Conservation (phyloP, 1,140 invertebrate genomes). For the Ectropis grisescens region DNA sequence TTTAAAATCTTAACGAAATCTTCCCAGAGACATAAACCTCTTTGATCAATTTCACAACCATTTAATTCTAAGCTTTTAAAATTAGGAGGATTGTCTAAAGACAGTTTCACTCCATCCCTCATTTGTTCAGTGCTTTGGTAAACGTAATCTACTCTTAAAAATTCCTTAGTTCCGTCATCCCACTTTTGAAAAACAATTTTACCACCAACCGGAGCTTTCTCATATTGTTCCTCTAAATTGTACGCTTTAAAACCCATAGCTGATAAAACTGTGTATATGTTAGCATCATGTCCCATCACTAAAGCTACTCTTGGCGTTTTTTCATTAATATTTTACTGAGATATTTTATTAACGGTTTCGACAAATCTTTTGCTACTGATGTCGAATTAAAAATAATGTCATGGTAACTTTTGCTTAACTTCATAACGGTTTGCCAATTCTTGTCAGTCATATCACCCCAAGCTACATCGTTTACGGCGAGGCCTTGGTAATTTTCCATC, state of each 20-base stretch:
- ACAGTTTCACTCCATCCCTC: slow-evolving; percentile 21
- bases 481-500: slow-evolving; percentile 52
- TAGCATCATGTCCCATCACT: slow-evolving; percentile 45
- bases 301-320: slow-evolving; percentile 23
- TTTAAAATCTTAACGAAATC: slow-evolving; percentile 31
- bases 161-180: slow-evolving; percentile 19
- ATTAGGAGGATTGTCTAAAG: slow-evolving; percentile 26
- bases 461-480: slow-evolving; percentile 27
- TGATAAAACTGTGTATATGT: slow-evolving; percentile 35
- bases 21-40: slow-evolving; percentile 39
- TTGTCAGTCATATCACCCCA: slow-evolving; percentile 32
- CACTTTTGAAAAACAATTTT: slow-evolving; percentile 55
- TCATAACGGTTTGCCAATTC: slow-evolving; percentile 29
- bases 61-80: slow-evolving; percentile 29
- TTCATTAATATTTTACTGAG: slow-evolving; percentile 26
- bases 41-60: slow-evolving; percentile 21
- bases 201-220: slow-evolving; percentile 41
- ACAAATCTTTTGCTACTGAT: slow-evolving; percentile 31
- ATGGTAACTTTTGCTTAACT: slow-evolving; percentile 30
- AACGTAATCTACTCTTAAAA: slow-evolving; percentile 36
- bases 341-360: slow-evolving; percentile 33
- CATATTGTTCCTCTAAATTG: slow-evolving; percentile 29
- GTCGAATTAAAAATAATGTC: slow-evolving; percentile 37
- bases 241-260: slow-evolving; percentile 30
- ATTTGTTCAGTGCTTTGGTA: slow-evolving; percentile 41